Evolutionary conservation across 2,888 invertebrate species (phyloP).

Genomic region (Lamproptera curius): DNA sequence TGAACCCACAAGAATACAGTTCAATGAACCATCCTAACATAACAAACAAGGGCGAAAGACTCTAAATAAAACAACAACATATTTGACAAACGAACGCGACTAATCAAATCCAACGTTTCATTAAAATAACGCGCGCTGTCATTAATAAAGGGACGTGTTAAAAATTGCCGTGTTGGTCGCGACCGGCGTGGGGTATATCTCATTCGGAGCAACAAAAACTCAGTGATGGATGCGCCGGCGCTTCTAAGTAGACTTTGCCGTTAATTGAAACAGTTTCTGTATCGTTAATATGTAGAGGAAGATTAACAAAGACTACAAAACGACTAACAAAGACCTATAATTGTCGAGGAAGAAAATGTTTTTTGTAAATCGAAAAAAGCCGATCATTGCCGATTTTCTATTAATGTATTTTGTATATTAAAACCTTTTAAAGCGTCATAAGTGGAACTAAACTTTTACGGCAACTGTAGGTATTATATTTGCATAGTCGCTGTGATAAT

Average conservation of each 20-base stretch:
- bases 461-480: too few relatives aligned
- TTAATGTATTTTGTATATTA: neutral
- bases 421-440: neutral
- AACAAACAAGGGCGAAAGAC: constrained; percentile 2
- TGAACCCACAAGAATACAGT: too few relatives aligned
- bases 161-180: constrained; percentile 34
- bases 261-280: constrained; percentile 39
- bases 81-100: constrained; percentile 29
- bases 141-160: constrained; percentile 36
- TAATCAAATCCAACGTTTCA: constrained; percentile 36
- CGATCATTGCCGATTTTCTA: neutral
- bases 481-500: too few relatives aligned
- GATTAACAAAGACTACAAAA: too few relatives aligned
- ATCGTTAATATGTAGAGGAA: too few relatives aligned
- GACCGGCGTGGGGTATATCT: constrained; percentile 32
- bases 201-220: constrained; percentile 28
- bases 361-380: neutral
- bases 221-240: constrained; percentile 37
- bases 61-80: neutral
- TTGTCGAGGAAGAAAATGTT: neutral
- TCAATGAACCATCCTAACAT: neutral
- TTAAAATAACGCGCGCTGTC: constrained; percentile 34
- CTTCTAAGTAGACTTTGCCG: constrained; percentile 26
- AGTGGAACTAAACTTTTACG: too few relatives aligned
- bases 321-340: too few relatives aligned